A percentile compares a stretch with the other conserved stretches of the same genome.
Conservation (phyloP, 2,113 vertebrate genomes). For the Oxyruncus cristatus region DNA sequence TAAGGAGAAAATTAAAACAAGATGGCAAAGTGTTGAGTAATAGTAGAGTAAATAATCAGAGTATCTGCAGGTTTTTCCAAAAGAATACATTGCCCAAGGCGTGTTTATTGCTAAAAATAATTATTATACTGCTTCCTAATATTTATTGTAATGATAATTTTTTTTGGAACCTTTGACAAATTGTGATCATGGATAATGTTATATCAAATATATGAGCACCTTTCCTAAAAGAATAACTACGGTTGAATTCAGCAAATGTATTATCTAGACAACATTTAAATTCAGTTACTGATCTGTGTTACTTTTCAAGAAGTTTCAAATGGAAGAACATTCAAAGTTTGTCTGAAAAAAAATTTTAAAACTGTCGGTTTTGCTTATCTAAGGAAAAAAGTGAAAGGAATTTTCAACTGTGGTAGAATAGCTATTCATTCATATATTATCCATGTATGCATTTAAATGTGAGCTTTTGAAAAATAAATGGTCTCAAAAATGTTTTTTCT, state of each 20-base stretch:
- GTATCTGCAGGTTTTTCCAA: neutral
- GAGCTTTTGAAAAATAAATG: neutral
- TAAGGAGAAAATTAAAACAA: neutral
- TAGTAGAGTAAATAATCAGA: neutral
- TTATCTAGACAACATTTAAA: neutral
- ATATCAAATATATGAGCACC: fast-evolving
- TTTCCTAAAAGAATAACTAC: neutral
- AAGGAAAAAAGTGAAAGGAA: neutral
- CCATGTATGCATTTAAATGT: neutral
- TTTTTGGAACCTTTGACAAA: neutral
- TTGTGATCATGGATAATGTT: neutral
- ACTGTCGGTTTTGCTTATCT: neutral
- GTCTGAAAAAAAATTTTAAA: neutral
- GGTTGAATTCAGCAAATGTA: neutral
- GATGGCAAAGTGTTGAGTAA: neutral
- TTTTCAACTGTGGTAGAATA: neutral
- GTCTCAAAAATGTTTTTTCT: neutral
- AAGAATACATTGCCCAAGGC: neutral
- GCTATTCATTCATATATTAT: neutral
- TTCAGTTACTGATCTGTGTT: neutral
- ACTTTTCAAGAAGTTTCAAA: neutral
- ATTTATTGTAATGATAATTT: neutral
- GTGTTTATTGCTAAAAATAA: neutral
- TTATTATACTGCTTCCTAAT: neutral
- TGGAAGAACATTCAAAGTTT: neutral